Evolutionary conservation across 2,113 vertebrate genomes (phyloP).

Genomic region (Lynx canadensis): DNA sequence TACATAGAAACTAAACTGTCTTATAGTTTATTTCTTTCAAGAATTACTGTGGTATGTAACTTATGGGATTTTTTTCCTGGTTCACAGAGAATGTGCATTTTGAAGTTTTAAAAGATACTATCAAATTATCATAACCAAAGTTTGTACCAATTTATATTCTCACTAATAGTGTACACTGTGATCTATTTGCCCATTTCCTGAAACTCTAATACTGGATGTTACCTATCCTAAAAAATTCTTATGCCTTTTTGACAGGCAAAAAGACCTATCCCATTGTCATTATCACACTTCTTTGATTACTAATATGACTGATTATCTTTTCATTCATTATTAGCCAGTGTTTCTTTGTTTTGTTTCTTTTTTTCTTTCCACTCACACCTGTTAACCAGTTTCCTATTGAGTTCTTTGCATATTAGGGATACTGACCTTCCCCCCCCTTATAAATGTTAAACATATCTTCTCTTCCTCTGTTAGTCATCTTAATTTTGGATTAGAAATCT

Average conservation of each 20-base stretch:
- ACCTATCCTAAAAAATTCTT: background rate
- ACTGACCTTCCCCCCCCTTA: background rate
- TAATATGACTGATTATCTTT: background rate
- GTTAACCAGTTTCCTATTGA: background rate
- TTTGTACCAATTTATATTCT: background rate
- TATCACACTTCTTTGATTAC: background rate
- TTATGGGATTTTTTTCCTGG: background rate
- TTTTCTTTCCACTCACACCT: background rate
- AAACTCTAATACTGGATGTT: background rate
- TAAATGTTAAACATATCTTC: background rate
- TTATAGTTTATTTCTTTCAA: constrained; percentile 35
- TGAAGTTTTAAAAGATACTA: background rate
- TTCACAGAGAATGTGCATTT: background rate
- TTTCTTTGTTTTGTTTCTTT: background rate
- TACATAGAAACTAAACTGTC: constrained; percentile 26
- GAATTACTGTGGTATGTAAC: background rate
- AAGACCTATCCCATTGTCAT: background rate
- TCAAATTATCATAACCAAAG: background rate
- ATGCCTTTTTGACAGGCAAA: background rate
- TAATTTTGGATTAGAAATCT: background rate
- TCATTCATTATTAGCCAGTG: background rate
- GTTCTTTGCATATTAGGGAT: background rate
- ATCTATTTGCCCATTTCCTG: background rate
- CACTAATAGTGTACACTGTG: background rate
- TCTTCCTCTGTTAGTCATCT: background rate